These are phyloP conservation scores for Lepus townsendii DNA, from an alignment of 2,797 vertebrate genomes.

Conservation along the genomic window DNA sequence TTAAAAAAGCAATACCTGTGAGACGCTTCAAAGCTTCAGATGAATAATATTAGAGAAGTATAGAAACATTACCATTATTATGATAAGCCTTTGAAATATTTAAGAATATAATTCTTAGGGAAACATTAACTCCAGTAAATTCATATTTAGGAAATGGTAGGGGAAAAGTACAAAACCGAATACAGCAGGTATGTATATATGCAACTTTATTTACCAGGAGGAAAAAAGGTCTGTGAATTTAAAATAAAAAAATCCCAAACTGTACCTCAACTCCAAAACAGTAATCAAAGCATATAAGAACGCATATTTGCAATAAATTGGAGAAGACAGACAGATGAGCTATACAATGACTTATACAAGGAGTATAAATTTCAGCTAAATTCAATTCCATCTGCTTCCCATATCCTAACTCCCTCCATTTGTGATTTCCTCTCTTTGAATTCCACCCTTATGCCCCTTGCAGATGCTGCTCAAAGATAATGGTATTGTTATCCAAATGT, in stretches of 20 bases:
- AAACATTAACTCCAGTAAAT: conserved; percentile 65
- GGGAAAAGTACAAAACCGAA: not conserved
- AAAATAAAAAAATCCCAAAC: conserved; percentile 52
- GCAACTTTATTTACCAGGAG: not conserved
- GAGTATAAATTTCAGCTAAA: conserved; percentile 11
- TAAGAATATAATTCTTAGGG: conserved; percentile 56
- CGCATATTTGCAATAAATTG: not conserved
- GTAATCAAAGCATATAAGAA: not conserved
- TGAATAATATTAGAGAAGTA: conserved; percentile 51
- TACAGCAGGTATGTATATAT: not conserved
- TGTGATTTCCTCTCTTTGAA: conserved; percentile 12
- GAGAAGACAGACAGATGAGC: not conserved
- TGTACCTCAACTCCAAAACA: not conserved
- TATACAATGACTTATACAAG: conserved; percentile 20
- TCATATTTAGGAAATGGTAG: conserved; percentile 34
- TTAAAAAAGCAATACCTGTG: conserved; percentile 39
- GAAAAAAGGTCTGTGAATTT: not conserved
- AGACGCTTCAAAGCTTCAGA: conserved; percentile 51
- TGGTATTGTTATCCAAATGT: conserved; percentile 13
- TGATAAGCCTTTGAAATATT: conserved; percentile 52
- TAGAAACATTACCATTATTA: conserved; percentile 56
- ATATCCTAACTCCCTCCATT: conserved; percentile 3
- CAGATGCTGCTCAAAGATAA: conserved; percentile 63
- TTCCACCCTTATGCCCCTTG: conserved; percentile 36
- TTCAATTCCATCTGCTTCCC: conserved; percentile 16